Evolutionary conservation across 2,888 invertebrate species (phyloP).

Genomic region (Thyatira batis): DNA sequence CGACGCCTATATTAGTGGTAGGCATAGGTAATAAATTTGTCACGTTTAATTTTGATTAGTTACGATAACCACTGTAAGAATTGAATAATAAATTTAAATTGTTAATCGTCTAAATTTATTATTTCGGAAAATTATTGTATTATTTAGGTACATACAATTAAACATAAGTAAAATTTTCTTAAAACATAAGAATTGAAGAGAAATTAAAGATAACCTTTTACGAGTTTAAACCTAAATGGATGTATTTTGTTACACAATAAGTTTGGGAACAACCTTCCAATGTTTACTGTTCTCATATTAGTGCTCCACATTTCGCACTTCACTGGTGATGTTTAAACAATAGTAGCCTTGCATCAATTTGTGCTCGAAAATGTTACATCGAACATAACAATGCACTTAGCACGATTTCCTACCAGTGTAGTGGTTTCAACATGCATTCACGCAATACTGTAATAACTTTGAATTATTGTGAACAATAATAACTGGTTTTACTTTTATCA

Average conservation of each 20-base stretch:
- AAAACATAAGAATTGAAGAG: no score
- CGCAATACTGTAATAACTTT: constrained; percentile 20
- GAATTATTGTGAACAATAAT: constrained; percentile 12
- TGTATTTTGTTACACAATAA: background rate
- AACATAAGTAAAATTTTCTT: no score
- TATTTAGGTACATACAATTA: no score
- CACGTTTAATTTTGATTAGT: no score
- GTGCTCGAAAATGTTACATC: constrained; percentile 38
- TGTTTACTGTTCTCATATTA: constrained; percentile 53
- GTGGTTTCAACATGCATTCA: constrained; percentile 36
- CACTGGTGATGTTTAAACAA: constrained; percentile 43
- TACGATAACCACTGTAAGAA: no score
- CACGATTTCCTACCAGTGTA: constrained; percentile 36
- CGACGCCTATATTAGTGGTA: no score
- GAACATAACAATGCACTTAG: constrained; percentile 44
- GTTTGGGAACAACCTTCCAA: constrained; percentile 27
- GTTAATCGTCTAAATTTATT: no score
- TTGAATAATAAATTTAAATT: no score
- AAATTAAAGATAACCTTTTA: no score
- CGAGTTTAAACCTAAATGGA: background rate
- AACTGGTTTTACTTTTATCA: constrained; percentile 7
- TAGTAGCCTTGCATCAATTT: constrained; percentile 59
- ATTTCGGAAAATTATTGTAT: no score
- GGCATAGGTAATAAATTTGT: no score
- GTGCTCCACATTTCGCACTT: constrained; percentile 50